Evolutionary conservation across 2,888 invertebrate genomes (phyloP).

Genomic region (Pomacea canaliculata): DNA sequence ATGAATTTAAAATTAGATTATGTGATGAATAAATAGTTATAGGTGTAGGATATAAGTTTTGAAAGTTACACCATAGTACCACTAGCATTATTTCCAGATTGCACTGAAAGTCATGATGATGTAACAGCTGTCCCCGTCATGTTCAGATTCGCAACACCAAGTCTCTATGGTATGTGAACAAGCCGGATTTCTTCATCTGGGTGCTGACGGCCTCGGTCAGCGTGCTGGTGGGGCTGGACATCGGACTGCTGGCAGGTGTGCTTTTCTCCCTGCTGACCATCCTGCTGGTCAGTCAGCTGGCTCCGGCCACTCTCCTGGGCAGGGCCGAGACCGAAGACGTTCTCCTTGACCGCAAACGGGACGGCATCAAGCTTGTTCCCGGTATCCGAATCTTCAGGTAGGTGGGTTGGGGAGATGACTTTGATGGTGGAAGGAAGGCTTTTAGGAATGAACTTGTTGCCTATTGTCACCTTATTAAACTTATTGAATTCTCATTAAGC

Average conservation of each 20-base stretch:
- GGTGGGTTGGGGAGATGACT: constrained; percentile 23
- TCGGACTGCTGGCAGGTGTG: constrained; percentile 54
- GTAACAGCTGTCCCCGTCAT: too few relatives aligned
- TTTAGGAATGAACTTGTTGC: too few relatives aligned
- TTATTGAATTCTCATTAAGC: too few relatives aligned
- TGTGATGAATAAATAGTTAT: too few relatives aligned
- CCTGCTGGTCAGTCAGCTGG: constrained; percentile 20
- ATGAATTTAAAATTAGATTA: too few relatives aligned
- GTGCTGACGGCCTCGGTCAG: constrained; percentile 45
- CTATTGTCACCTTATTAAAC: too few relatives aligned
- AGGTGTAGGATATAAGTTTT: too few relatives aligned
- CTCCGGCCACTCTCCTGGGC: constrained; percentile 18
- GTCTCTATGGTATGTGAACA: constrained; percentile 81
- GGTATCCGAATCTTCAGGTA: constrained; percentile 26
- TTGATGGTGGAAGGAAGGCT: too few relatives aligned
- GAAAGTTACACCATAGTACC: too few relatives aligned
- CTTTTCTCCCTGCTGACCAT: constrained; percentile 13
- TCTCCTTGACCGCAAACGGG: constrained; percentile 11
- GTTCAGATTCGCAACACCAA: constrained; percentile 77
- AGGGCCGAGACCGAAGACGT: constrained; percentile 20
- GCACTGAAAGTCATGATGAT: too few relatives aligned
- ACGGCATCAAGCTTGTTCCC: constrained; percentile 3
- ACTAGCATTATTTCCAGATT: too few relatives aligned
- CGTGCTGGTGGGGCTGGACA: constrained; percentile 50
- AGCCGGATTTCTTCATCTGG: constrained; percentile 78